phyloP scores from a whole-genome alignment of 2,888 invertebrate species.

The Watsonalla binaria region DNA sequence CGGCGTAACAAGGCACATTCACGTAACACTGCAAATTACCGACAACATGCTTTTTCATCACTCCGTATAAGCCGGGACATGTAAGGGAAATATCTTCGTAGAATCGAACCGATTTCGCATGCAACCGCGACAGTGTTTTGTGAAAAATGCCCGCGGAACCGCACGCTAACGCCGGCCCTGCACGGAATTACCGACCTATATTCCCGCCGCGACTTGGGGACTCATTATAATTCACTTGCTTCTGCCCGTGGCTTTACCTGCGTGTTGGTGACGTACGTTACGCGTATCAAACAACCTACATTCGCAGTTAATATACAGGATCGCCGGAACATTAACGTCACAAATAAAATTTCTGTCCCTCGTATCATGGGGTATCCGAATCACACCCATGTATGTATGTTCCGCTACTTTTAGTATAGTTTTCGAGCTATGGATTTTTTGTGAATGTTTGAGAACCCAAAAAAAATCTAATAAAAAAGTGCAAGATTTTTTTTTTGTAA shows the following conservation, averaged over 20 bases:
- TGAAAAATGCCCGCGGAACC: slow-evolving; percentile 51
- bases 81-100: slow-evolving; percentile 47
- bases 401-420: too few species aligned
- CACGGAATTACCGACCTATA: slow-evolving; percentile 61
- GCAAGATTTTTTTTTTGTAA: too few species aligned
- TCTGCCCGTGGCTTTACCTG: slow-evolving; percentile 11
- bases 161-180: slow-evolving; percentile 53
- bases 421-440: too few species aligned
- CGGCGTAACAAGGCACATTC: background rate
- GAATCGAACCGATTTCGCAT: slow-evolving; percentile 54
- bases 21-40: background rate
- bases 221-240: slow-evolving; percentile 10
- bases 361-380: too few species aligned
- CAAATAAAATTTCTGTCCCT: too few species aligned
- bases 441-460: too few species aligned
- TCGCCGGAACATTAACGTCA: too few species aligned
- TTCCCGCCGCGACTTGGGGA: slow-evolving; percentile 19
- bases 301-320: too few species aligned
- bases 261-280: slow-evolving; percentile 8
- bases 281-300: slow-evolving; percentile 8
- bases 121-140: slow-evolving; percentile 49
- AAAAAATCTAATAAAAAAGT: too few species aligned
- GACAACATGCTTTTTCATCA: slow-evolving; percentile 10
- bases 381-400: too few species aligned
- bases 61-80: slow-evolving; percentile 22